phyloP scores from a whole-genome alignment of 2,797 vertebrate genomes.

The Falco concolor region DNA sequence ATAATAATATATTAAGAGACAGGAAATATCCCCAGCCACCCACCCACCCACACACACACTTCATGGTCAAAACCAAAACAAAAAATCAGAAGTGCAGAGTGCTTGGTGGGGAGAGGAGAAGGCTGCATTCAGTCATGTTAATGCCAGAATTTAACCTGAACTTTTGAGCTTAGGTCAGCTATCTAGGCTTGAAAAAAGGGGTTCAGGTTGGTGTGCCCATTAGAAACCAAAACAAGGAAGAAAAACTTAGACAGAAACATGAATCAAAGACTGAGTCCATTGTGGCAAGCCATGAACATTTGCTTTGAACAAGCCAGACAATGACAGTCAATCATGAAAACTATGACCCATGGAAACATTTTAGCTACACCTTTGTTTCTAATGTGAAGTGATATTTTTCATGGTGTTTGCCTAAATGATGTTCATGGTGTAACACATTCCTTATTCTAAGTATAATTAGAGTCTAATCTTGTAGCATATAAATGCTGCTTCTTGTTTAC shows the following conservation, averaged over 20 bases:
- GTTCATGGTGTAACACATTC: neutral
- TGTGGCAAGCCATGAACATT: neutral
- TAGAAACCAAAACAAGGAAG: neutral
- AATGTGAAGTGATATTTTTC: neutral
- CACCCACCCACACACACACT: too few relatives aligned
- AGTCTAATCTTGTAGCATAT: neutral
- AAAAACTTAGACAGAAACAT: neutral
- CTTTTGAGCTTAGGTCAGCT: neutral
- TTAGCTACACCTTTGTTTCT: neutral
- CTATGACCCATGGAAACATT: neutral
- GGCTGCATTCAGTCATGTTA: neutral
- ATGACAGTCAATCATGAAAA: neutral
- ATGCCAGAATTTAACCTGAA: neutral
- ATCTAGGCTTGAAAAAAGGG: neutral
- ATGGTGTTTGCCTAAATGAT: neutral
- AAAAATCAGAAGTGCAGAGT: neutral
- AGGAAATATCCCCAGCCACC: neutral
- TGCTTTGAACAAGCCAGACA: neutral
- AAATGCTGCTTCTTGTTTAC: neutral
- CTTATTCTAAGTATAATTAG: neutral
- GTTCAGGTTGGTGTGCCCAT: rapidly evolving
- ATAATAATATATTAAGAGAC: neutral
- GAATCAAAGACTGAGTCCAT: neutral
- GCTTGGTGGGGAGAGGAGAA: neutral
- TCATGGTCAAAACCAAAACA: neutral